Evolutionary conservation across 30 jellyfish, hydroid and myxozoan genomes (phyloP), one percentile per base, ranked within the genome.

Genomic region (Aurelia aurita complex sp. Pacific): DNA sequence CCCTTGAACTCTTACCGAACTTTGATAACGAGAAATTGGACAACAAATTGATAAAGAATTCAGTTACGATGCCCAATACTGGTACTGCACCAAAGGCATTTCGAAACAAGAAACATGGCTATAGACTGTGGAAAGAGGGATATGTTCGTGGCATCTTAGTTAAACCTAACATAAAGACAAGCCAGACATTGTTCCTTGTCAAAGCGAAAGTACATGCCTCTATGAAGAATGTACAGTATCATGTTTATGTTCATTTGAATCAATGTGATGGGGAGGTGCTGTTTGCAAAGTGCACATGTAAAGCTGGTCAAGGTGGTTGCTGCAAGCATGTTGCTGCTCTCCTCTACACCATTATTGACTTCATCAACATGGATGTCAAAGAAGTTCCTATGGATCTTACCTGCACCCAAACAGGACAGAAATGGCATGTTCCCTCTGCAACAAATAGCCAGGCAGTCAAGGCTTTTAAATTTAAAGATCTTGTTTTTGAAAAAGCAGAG

Each of bases 131-230:
- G 82, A 80, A 66, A 43, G 89, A 80, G 64, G 81, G 89, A 52
- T 67, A 40, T 64, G 81, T 80, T 12, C 60, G 74, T n/a, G 64
- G 53, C 16, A 42, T 80, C 14, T 80, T 36, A 8, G 74, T 53
- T 14, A 76, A 73, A 66, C 55, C 80, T 71, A 62, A 70, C 90
- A 38, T 5, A 38, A 38, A 54, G 36, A 57, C 62, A 13, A 53
- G 19, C 40, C 29, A 40, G 42, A 62, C 12, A 50, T 15, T 35
- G 64, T 82, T 59, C 76, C 83, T 66, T 29, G 74, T 89, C 16
- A 89, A 89, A 75, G 77, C 81, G 35, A 83, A 51, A 52, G 95
- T 81, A 10, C 80, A 64, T 29, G 90, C 91, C 32, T 88, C 88
- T 1, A 79, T 74, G 72, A 88, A 88, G 23, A 69, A 61, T 62